Conservation (phyloP, 2,113 vertebrate genomes). For the Hipposideros armiger region DNA sequence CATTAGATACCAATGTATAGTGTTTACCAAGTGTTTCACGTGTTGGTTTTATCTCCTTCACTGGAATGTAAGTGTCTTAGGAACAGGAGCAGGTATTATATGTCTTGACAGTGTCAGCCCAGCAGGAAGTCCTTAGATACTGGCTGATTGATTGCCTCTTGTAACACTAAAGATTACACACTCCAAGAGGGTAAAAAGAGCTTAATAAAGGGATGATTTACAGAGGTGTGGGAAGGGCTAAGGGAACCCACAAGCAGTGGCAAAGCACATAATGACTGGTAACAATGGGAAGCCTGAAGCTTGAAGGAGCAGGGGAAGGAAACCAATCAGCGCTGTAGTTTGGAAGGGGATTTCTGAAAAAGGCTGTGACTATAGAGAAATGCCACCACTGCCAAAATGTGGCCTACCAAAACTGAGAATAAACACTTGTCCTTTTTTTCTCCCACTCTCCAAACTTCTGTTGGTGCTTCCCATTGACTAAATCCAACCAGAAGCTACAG, state of each 20-base stretch:
- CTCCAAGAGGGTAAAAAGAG: neutral
- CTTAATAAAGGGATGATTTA: slow-evolving; percentile 26
- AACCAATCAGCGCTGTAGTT: neutral
- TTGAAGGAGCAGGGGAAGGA: neutral
- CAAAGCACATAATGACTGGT: neutral
- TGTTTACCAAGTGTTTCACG: slow-evolving; percentile 59
- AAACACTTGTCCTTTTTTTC: slow-evolving; percentile 41
- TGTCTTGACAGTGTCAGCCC: slow-evolving; percentile 39
- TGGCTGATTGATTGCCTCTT: slow-evolving; percentile 34
- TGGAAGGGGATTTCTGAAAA: slow-evolving; percentile 30
- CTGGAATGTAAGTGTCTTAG: slow-evolving; percentile 2
- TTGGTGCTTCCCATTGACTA: slow-evolving; percentile 18
- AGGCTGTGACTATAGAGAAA: slow-evolving; percentile 65
- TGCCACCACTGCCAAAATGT: slow-evolving; percentile 40
- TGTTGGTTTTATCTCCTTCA: slow-evolving; percentile 55
- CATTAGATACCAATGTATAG: neutral
- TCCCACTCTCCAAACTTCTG: slow-evolving; percentile 1
- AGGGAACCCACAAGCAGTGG: neutral
- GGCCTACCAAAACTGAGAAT: slow-evolving; percentile 17
- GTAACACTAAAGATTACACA: neutral
- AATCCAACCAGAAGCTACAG: slow-evolving; percentile 12
- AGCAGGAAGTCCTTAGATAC: slow-evolving; percentile 39
- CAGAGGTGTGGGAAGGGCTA: neutral
- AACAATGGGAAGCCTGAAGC: neutral
- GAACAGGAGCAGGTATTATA: slow-evolving; percentile 53